These are phyloP conservation scores for Xylocopa sonorina DNA, from an alignment of 1,140 invertebrate species.

Conservation along the genomic window DNA sequence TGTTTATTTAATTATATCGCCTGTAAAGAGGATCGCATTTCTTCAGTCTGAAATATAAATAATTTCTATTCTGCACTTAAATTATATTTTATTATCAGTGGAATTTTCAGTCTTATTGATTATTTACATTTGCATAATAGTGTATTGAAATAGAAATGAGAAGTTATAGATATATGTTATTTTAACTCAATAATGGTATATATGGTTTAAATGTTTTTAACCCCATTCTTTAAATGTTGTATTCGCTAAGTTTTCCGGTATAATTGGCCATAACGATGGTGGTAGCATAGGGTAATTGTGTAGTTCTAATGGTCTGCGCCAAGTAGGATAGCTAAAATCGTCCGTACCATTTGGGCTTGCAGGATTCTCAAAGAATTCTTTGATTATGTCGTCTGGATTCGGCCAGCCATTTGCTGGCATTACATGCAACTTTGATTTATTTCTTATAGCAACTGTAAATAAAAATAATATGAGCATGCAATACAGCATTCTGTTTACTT, in stretches of 20 bases:
- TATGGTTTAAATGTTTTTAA: conserved; percentile 23
- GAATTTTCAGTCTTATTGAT: background rate
- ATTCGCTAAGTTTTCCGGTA: conserved; percentile 80
- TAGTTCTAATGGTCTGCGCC: conserved; percentile 82
- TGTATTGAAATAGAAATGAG: too few species aligned
- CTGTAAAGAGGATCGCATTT: background rate
- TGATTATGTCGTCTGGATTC: conserved; percentile 65
- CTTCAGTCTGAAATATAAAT: background rate
- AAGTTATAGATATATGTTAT: too few species aligned
- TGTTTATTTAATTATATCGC: background rate
- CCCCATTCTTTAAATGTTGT: conserved; percentile 83
- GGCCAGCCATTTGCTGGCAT: conserved; percentile 50
- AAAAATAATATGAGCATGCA: conserved; percentile 7
- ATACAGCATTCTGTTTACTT: background rate
- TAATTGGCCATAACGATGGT: conserved; percentile 84
- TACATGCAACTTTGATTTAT: conserved; percentile 6
- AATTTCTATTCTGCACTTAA: too few species aligned
- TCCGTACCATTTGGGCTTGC: conserved; percentile 42
- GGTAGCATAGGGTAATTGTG: conserved; percentile 82
- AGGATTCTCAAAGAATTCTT: conserved; percentile 70
- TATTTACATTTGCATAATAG: background rate
- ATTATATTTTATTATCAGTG: background rate
- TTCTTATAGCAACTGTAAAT: conserved; percentile 68
- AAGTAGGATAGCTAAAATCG: conserved; percentile 71
- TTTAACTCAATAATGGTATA: too few species aligned